Evolutionary conservation across 2,888 invertebrate genomes (phyloP).

Genomic region (Lasiommata megera): DNA sequence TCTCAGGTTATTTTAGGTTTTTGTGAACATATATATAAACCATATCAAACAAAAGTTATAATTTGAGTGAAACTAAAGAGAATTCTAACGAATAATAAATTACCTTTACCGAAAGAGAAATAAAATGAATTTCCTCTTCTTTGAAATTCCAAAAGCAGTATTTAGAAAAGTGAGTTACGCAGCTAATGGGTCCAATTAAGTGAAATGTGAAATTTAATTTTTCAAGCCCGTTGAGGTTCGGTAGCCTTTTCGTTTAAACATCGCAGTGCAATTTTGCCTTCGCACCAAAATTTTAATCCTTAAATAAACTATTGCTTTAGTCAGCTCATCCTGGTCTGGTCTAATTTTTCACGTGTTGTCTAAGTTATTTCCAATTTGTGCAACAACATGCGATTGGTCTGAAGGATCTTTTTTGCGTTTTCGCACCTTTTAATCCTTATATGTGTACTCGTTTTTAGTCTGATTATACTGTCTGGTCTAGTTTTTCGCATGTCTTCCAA

Average conservation of each 20-base stretch:
- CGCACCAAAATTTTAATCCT: no score
- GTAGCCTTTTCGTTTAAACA: neutral
- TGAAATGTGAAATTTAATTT: conserved; percentile 13
- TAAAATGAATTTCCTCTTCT: conserved; percentile 13
- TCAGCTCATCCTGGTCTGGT: no score
- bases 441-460: no score
- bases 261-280: neutral
- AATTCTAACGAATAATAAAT: conserved; percentile 4
- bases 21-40: neutral
- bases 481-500: no score
- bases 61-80: conserved; percentile 1
- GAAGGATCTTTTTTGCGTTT: no score
- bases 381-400: no score
- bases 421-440: no score
- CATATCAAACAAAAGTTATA: conserved; percentile 2
- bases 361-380: no score
- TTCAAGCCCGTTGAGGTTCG: conserved; percentile 8
- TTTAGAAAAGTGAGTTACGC: conserved; percentile 9
- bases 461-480: no score
- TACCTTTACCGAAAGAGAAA: conserved; percentile 4
- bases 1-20: neutral
- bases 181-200: conserved; percentile 9
- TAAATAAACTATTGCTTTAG: no score
- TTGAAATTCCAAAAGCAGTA: conserved; percentile 7
- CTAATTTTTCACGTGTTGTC: no score